Base-by-base conservation (phyloP, 2,113 vertebrate genomes). In the Brienomyrus brachyistius region DNA sequence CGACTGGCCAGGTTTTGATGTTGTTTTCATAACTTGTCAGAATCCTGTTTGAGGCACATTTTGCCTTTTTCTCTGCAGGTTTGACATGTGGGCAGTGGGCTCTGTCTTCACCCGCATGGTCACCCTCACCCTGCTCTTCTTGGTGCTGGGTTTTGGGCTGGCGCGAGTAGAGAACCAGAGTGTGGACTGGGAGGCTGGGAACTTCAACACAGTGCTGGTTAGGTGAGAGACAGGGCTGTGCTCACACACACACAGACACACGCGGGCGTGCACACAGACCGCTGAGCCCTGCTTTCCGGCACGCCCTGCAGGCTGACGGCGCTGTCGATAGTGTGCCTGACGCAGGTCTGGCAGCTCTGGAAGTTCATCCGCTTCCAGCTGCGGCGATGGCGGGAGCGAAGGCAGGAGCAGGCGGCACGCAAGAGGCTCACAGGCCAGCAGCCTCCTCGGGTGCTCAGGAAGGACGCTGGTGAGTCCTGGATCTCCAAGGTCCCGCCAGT, bases 351-450 rank as follows among this genome's bases (percentile, higher is more conserved):
- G 96, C 96, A 98, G 89, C 98, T 99, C 94, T 99, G 98, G 98
- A 97, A 97, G 94, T 99, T 99, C 94, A 98, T 99, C 94, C 97
- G 97, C 92, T 98, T 98, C 94, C 98, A 99, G 96, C 95, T 99
- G 94, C 96, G 97, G 50, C 97, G 98, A 92, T 99, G 98, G 96
- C 96, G 98, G 35, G 98, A 99, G 77, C 97, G 97, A 93, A 95
- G 97, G 95, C 95, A 96, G 0, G 97, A 99, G 92, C 98, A 98
- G 95, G 97, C 95, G 4, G 93, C 96, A 10, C 96, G 96, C 90
- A 97, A 97, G 92, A 96, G 96, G 94, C 87, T 93, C 0, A 66
- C 93, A 50, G 90, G 95, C 84, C 97, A 96, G 91, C 97, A 96
- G 89, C 94, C 95, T 17, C 56, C 95, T 85, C 97, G 97, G 90